A percentile compares a stretch with the other conserved stretches of the same genome.
These are phyloP conservation scores for Chelon auratus DNA, from an alignment of 2,797 vertebrate species.

Conservation along the genomic window DNA sequence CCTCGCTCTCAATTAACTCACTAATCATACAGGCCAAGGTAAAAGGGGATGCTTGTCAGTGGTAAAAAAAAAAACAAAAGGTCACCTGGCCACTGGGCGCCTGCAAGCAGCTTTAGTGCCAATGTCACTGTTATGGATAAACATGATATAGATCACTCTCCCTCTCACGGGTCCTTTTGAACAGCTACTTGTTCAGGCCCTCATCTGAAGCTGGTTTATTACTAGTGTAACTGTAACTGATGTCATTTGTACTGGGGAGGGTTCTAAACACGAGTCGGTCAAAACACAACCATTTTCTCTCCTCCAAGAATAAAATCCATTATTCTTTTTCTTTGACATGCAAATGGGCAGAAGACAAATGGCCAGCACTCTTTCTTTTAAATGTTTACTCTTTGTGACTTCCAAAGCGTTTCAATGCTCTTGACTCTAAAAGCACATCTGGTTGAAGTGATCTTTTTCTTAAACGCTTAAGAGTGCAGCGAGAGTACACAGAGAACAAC, in stretches of 20 bases:
- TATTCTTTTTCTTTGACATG: not conserved
- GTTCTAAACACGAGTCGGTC: not conserved
- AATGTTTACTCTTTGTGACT: not conserved
- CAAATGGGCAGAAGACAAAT: not conserved
- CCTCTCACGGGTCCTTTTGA: not conserved
- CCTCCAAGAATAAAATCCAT: conserved; percentile 9
- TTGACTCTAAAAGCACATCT: conserved; percentile 3
- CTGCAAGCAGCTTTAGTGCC: not conserved
- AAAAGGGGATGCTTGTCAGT: not conserved
- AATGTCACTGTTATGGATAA: not conserved
- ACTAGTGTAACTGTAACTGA: not conserved
- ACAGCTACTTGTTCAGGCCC: not conserved
- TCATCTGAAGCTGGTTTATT: not conserved
- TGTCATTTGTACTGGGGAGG: not conserved
- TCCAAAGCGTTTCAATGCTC: not conserved
- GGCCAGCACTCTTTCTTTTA: not conserved
- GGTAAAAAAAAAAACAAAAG: conserved; percentile 6
- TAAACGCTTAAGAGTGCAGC: conserved; percentile 40
- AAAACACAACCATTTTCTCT: not conserved
- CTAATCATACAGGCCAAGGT: not conserved
- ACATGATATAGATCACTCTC: not conserved
- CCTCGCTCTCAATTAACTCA: not conserved
- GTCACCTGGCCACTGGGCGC: not conserved
- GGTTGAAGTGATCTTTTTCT: conserved; percentile 4
- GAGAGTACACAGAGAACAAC: conserved; percentile 35